Evolutionary conservation across 1,140 invertebrate genomes (phyloP).

Genomic region (Charaxes varanes): DNA sequence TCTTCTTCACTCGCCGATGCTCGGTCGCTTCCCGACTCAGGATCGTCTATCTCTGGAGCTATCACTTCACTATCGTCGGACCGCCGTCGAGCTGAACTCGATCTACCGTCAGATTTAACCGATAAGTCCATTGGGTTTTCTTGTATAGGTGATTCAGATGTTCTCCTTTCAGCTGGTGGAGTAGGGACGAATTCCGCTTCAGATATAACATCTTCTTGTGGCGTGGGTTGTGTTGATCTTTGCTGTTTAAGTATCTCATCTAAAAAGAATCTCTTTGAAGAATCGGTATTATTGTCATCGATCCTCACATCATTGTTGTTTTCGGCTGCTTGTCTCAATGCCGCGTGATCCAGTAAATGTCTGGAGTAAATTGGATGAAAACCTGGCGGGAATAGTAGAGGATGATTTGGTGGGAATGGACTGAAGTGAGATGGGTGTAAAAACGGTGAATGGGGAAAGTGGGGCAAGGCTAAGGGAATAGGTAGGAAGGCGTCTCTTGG

Average conservation of each 20-base stretch:
- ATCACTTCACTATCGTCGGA: conserved; percentile 68
- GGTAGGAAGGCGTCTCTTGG: conserved; percentile 75
- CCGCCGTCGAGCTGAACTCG: conserved; percentile 62
- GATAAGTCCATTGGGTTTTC: conserved; percentile 89
- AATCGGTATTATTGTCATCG: conserved; percentile 73
- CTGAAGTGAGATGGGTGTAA: conserved; percentile 75
- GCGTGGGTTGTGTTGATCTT: conserved; percentile 53
- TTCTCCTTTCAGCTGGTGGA: conserved; percentile 59
- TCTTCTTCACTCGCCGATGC: conserved; percentile 75
- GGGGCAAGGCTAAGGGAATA: conserved; percentile 76
- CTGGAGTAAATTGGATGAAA: conserved; percentile 79
- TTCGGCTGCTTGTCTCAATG: conserved; percentile 61
- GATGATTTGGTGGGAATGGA: conserved; percentile 61
- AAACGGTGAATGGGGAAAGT: conserved; percentile 80
- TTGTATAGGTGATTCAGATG: conserved; percentile 71
- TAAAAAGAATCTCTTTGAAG: conserved; percentile 81
- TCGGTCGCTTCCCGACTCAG: conserved; percentile 70
- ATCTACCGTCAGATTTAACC: conserved; percentile 77
- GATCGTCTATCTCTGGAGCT: conserved; percentile 52
- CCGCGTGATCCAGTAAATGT: conserved; percentile 74
- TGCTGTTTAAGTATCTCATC: conserved; percentile 83
- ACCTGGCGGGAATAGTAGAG: conserved; percentile 78
- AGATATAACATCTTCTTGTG: conserved; percentile 58
- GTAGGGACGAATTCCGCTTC: conserved; percentile 64
- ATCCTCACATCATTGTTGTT: conserved; percentile 78